Base-by-base conservation (phyloP, 2,888 invertebrate genomes). In the Syrista parreyssii region DNA sequence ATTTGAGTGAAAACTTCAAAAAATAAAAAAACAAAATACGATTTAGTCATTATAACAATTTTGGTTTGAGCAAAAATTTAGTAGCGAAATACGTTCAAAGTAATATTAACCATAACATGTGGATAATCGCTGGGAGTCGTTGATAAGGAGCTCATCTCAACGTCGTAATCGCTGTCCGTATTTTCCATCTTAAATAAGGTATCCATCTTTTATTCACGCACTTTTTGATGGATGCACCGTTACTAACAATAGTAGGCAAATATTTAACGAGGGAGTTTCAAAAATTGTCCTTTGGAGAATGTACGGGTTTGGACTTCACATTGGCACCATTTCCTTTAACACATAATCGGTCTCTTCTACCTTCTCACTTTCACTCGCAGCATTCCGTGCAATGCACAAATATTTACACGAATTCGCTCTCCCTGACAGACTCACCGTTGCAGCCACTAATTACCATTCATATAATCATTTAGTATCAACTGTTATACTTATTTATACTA, bases 141-240 rank as follows among this genome's bases (percentile, higher is more conserved):
- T 36, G 89, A 86, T 68, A 89, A 78, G 31, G 88, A 86, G 77
- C 86, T 88, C 88, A 89, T 88, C 83, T 89, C 89, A 77, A 89
- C 86, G 36, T 89, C 89, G 79, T 85, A 87, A 12, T 81, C 84
- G 75, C 88, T 88, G 69, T 87, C 86, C 9, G 79, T 78, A 79
- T 86, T 86, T 15, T 84, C 87, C 87, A 88, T 86, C 68, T 76
- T 55, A 73, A 68, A 23, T 23, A 23, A 55, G 55, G 6, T 55
- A 55, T 23, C 23, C 6, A 23, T 23, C 23, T 23, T 23, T 23
- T 55, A 23, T 23, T 55, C 23, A 23, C 23, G 23, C 55, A 55
- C 55, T 55, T 55, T 9, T 55, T 55, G 23, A 55, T 40, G 15
- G 40, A 15, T 40, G 23, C 15, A 40, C 40, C 6, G 6, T 40